Evolutionary conservation across 2,888 invertebrate species (phyloP).

Genomic region (Trissolcus japonicus): DNA sequence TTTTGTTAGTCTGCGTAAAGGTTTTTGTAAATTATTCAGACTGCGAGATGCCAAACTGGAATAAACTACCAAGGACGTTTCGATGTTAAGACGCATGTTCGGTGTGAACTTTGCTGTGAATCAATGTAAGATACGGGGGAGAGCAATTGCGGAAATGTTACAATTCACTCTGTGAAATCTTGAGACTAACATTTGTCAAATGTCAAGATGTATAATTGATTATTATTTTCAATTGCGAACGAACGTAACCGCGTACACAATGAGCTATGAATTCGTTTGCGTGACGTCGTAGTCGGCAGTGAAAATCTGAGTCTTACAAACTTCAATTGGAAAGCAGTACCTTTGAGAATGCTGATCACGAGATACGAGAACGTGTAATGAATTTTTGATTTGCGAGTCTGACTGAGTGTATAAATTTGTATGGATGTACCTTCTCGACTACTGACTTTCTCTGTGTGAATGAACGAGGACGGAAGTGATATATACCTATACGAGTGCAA

Average conservation of each 20-base stretch:
- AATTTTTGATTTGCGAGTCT: conserved; percentile 7
- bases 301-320: conserved; percentile 5
- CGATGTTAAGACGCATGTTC: not conserved
- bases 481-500: not conserved
- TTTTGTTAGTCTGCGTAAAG: not conserved
- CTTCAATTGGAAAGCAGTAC: conserved; percentile 33
- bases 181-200: not conserved
- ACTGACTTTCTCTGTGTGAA: not conserved
- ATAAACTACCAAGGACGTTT: conserved; percentile 20
- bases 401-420: conserved; percentile 23
- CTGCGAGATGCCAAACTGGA: conserved; percentile 27
- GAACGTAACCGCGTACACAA: conserved; percentile 33
- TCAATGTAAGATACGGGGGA: conserved; percentile 10
- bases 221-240: conserved; percentile 23
- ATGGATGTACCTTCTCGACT: not conserved
- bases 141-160: not conserved
- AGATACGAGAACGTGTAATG: not conserved
- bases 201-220: conserved; percentile 9
- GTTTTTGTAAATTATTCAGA: conserved; percentile 18
- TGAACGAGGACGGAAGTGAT: not conserved
- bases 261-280: conserved; percentile 43
- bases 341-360: conserved; percentile 13
- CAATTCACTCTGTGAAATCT: not conserved
- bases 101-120: conserved; percentile 21
- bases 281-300: conserved; percentile 43